A percentile compares a stretch with the other conserved stretches of the same genome.
These are phyloP conservation scores for Seira sanloemensis DNA, from an alignment of 2,888 invertebrate species.

Conservation along the genomic window DNA sequence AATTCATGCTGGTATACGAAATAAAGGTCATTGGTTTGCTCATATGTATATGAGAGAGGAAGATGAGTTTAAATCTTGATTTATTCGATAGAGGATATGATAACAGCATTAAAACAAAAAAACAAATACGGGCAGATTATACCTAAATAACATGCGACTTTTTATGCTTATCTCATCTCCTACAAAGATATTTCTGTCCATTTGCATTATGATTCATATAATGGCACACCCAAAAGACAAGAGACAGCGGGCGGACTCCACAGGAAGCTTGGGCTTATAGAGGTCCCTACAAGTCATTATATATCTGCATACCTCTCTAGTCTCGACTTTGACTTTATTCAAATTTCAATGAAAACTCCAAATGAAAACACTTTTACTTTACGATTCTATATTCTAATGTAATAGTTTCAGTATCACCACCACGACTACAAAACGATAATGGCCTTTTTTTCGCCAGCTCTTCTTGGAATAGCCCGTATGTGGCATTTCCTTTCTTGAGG, in stretches of 20 bases:
- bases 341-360: neutral
- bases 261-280: conserved; percentile 31
- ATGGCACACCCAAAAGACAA: conserved; percentile 58
- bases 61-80: no score
- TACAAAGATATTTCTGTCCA: neutral
- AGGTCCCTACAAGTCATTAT: neutral
- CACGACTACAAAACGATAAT: neutral
- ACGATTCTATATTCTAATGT: neutral
- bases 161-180: conserved; percentile 6
- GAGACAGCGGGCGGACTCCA: conserved; percentile 65
- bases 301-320: neutral
- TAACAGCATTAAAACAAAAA: conserved; percentile 15
- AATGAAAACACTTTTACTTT: conserved; percentile 50
- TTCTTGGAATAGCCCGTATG: conserved; percentile 33
- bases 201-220: neutral
- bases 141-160: neutral
- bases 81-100: neutral
- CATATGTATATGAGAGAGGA: neutral
- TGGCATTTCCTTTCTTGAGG: conserved; percentile 49
- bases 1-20: neutral
- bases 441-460: neutral
- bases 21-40: neutral
- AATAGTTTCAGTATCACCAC: neutral
- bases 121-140: conserved; percentile 62
- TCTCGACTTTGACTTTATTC: neutral